phyloP scores from a whole-genome alignment of 2,888 invertebrate species.

The Nowickia ferox region DNA sequence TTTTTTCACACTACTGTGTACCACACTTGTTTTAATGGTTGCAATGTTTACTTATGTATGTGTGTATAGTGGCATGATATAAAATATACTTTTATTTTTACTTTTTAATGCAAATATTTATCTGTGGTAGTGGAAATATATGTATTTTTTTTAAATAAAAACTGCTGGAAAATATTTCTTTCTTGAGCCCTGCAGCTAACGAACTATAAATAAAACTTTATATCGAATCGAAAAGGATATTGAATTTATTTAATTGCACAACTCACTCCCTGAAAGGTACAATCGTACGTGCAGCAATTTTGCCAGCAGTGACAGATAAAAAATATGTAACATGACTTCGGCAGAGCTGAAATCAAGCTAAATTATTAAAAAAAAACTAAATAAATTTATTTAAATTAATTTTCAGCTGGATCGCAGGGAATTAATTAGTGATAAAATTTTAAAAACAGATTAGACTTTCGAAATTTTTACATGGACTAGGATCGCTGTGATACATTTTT shows the following conservation, averaged over 20 bases:
- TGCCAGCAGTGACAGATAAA: no score
- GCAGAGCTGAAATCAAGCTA: no score
- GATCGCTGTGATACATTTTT: no score
- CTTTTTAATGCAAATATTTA: background rate
- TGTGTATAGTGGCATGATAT: background rate
- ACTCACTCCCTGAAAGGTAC: background rate
- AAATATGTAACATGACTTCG: no score
- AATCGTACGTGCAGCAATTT: no score
- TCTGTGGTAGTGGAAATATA: background rate
- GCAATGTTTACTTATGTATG: background rate
- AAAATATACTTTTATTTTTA: constrained; percentile 2
- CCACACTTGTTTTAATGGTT: constrained; percentile 31
- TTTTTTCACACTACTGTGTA: background rate
- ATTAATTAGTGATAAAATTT: no score
- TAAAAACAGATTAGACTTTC: no score
- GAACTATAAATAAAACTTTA: background rate
- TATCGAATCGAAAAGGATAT: background rate
- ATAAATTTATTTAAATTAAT: no score
- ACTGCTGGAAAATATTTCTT: background rate
- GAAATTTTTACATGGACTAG: no score
- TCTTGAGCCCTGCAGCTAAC: background rate
- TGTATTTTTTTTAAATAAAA: constrained; percentile 26
- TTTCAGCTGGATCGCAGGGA: no score
- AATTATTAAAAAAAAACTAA: no score
- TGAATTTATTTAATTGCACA: no score